Evolutionary conservation across 2,113 vertebrate species (phyloP).

Genomic region (Xyliphius kryptos): DNA sequence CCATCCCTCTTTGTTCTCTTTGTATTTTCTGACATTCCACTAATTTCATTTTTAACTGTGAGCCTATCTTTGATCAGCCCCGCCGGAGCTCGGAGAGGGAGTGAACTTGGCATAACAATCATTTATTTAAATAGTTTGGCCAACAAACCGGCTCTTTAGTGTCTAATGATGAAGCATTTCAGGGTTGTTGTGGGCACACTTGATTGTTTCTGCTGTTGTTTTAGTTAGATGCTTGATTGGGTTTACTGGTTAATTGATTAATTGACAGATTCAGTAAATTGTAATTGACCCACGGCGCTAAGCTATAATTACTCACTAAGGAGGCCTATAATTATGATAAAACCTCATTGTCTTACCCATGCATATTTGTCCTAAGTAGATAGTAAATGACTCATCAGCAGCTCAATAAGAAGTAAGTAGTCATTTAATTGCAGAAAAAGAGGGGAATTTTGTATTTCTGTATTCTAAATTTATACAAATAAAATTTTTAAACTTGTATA

Average conservation of each 20-base stretch:
- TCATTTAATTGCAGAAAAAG: conserved; percentile 7
- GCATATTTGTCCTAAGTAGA: conserved; percentile 21
- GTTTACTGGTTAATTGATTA: conserved; percentile 37
- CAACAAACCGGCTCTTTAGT: conserved; percentile 2
- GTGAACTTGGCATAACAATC: conserved; percentile 11
- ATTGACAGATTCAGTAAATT: conserved; percentile 33
- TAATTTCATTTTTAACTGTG: conserved; percentile 25
- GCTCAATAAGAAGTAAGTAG: conserved; percentile 15
- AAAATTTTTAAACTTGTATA: neutral
- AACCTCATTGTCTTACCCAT: conserved; percentile 28
- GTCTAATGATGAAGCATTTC: neutral
- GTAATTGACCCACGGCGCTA: conserved; percentile 26
- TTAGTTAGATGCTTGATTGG: conserved; percentile 28
- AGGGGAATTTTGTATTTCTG: neutral
- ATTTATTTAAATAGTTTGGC: conserved; percentile 10
- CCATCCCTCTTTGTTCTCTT: conserved; percentile 20
- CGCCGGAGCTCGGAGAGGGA: conserved; percentile 4
- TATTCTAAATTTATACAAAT: neutral
- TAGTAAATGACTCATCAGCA: conserved; percentile 22
- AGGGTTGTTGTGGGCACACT: conserved; percentile 6
- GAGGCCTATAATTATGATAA: conserved; percentile 38
- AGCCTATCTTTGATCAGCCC: conserved; percentile 13
- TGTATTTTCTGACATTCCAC: conserved; percentile 23
- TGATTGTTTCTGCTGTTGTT: conserved; percentile 20
- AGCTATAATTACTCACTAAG: conserved; percentile 35